Percentiles rank a stretch among this genome's conserved stretches.
These are phyloP conservation scores for Ametastegia equiseti DNA, from an alignment of 2,888 invertebrate species.

Conservation along the genomic window DNA sequence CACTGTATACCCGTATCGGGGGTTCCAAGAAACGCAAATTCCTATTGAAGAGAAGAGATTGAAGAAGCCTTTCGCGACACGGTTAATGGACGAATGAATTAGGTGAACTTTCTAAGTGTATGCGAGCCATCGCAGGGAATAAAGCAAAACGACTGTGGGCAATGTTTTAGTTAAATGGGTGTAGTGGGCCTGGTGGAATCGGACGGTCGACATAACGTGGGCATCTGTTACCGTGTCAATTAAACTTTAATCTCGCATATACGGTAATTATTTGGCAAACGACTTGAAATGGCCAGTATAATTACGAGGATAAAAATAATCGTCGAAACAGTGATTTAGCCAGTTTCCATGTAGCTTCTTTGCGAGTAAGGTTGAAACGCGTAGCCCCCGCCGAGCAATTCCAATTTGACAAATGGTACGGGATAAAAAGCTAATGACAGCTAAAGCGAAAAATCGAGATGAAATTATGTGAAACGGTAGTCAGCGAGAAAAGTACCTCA, in stretches of 20 bases:
- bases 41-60: background rate
- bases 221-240: constrained; percentile 46
- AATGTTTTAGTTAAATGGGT: constrained; percentile 27
- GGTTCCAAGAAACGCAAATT: background rate
- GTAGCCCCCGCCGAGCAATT: background rate
- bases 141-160: background rate
- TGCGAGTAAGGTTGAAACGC: background rate
- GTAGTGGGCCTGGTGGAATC: background rate
- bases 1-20: background rate
- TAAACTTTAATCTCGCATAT: constrained; percentile 42
- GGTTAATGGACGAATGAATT: constrained; percentile 15
- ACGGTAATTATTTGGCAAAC: constrained; percentile 40
- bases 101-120: background rate
- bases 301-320: constrained; percentile 38
- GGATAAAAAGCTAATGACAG: constrained; percentile 43
- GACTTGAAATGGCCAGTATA: constrained; percentile 36
- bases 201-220: constrained; percentile 28
- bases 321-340: constrained; percentile 24
- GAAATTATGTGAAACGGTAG: constrained; percentile 29
- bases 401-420: constrained; percentile 44
- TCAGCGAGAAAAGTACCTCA: constrained; percentile 26
- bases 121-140: background rate
- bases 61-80: constrained; percentile 18
- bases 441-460: constrained; percentile 17
- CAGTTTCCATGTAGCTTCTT: constrained; percentile 35